These are phyloP conservation scores for Sminthurinus aureus DNA, from an alignment of 2,888 invertebrate species.

Conservation along the genomic window DNA sequence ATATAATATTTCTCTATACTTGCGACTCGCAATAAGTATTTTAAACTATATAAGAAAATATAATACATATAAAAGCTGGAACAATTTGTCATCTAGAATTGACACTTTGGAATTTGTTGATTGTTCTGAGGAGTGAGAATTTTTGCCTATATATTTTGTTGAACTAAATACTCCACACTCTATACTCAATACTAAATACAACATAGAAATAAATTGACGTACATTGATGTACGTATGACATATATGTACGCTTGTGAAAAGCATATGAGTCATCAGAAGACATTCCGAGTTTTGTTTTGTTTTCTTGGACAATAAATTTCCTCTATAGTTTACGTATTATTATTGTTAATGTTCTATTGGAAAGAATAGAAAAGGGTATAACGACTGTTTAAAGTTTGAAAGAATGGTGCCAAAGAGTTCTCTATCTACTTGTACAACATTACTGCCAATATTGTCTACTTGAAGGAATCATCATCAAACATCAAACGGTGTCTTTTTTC, in stretches of 20 bases:
- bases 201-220: background rate
- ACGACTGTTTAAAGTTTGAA: background rate
- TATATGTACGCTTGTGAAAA: background rate
- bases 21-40: background rate
- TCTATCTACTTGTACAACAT: background rate
- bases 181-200: background rate
- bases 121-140: background rate
- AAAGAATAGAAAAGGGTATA: background rate
- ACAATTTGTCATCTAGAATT: conserved; percentile 4
- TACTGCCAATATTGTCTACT: background rate
- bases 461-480: too few species aligned
- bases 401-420: background rate
- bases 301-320: background rate
- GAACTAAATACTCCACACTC: too few species aligned
- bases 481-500: too few species aligned
- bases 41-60: background rate
- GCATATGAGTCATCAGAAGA: background rate
- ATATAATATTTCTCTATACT: conserved; percentile 1
- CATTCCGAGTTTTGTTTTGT: conserved; percentile 1
- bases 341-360: background rate
- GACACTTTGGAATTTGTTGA: conserved; percentile 9
- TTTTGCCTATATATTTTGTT: too few species aligned
- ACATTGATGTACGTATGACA: too few species aligned
- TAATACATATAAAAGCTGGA: background rate
- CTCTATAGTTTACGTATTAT: background rate